phyloP scores from a whole-genome alignment of 2,888 invertebrate species.

The Flexamia atlantica region DNA sequence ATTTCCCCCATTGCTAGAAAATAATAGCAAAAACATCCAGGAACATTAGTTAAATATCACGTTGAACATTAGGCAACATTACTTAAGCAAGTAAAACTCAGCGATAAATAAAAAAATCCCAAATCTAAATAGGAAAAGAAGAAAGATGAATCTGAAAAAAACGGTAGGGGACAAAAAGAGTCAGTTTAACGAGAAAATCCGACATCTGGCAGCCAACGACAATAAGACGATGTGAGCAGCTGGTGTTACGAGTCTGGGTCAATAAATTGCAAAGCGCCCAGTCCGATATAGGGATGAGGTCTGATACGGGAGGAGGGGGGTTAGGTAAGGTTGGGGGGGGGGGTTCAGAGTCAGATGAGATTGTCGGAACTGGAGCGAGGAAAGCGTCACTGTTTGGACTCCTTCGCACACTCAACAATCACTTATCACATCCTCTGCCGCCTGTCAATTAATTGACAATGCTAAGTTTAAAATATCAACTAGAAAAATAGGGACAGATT shows the following conservation, averaged over 20 bases:
- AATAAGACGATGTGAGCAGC: not conserved
- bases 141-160: too few relatives aligned
- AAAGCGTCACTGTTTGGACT: conserved; percentile 1
- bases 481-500: too few relatives aligned
- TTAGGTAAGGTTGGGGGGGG: not conserved
- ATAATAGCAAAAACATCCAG: too few relatives aligned
- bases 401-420: not conserved
- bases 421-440: too few relatives aligned
- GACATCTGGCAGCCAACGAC: not conserved
- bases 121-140: too few relatives aligned
- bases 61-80: too few relatives aligned
- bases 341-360: not conserved
- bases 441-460: too few relatives aligned
- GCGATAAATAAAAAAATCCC: too few relatives aligned
- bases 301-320: not conserved
- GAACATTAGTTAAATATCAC: too few relatives aligned
- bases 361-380: conserved; percentile 30
- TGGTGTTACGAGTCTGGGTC: conserved; percentile 5
- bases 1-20: too few relatives aligned
- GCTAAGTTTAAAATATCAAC: too few relatives aligned
- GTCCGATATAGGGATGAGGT: not conserved
- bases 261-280: not conserved
- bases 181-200: not conserved
- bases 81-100: too few relatives aligned
- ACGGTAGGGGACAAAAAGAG: not conserved